Conservation (phyloP, 92 coral and sea anemone genomes). For the Actinernus sp. region DNA sequence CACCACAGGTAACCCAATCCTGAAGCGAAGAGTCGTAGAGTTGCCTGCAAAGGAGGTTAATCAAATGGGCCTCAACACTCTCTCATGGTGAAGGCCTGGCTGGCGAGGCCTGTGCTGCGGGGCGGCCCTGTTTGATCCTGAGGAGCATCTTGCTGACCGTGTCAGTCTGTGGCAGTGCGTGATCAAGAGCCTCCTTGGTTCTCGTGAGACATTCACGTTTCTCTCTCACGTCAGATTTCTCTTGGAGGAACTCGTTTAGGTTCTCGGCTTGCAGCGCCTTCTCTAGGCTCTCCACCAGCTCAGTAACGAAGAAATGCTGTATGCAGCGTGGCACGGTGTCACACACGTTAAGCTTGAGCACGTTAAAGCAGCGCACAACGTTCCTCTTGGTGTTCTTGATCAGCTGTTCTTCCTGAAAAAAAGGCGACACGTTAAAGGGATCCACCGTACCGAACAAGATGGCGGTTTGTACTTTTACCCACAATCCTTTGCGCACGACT, state of each 20-base stretch:
- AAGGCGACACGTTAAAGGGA: no score
- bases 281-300: conserved; percentile 64
- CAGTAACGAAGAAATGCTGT: conserved; percentile 68
- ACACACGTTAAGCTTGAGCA: conserved; percentile 69
- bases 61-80: no score
- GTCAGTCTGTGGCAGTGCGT: conserved; percentile 55
- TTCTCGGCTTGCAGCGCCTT: conserved; percentile 61
- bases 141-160: conserved; percentile 36
- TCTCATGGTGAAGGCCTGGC: no score
- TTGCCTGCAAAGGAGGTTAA: no score
- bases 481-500: no score
- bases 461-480: no score
- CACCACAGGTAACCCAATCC: no score
- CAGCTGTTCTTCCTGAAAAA: conserved; percentile 45
- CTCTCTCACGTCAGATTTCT: conserved; percentile 56
- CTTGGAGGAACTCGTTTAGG: conserved; percentile 63
- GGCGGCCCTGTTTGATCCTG: conserved; percentile 39
- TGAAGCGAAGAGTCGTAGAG: no score
- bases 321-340: conserved; percentile 85
- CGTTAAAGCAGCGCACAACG: conserved; percentile 74
- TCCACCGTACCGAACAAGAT: no score
- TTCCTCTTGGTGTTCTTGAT: conserved; percentile 66
- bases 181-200: conserved; percentile 34
- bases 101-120: background rate
- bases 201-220: conserved; percentile 37